These are phyloP conservation scores for Choreutis nemorana DNA, from an alignment of 2,888 invertebrate genomes.

Conservation along the genomic window DNA sequence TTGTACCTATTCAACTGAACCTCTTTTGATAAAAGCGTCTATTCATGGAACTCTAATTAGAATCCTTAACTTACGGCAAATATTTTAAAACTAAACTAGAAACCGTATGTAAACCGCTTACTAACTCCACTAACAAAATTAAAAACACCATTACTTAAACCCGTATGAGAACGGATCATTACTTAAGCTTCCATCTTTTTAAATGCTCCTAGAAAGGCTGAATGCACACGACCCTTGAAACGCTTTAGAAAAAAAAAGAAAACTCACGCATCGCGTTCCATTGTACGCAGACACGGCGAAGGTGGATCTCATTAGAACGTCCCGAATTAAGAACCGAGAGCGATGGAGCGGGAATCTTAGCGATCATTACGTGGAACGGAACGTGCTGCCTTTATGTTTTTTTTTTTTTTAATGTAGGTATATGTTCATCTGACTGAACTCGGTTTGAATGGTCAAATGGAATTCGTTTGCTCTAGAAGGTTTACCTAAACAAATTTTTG, in stretches of 20 bases:
- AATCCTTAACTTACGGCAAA: too few relatives aligned
- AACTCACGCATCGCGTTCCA: conserved; percentile 51
- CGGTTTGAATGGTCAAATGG: too few relatives aligned
- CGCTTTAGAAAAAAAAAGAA: conserved; percentile 29
- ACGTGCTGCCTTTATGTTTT: too few relatives aligned
- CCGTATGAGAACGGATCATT: conserved; percentile 41
- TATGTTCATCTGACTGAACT: too few relatives aligned
- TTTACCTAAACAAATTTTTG: too few relatives aligned
- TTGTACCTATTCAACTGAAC: too few relatives aligned
- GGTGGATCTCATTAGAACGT: conserved; percentile 61
- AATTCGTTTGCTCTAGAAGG: too few relatives aligned
- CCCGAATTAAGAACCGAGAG: conserved; percentile 50
- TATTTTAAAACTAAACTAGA: too few relatives aligned
- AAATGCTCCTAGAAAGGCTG: conserved; percentile 40
- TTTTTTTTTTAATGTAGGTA: too few relatives aligned
- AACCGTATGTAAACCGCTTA: too few relatives aligned
- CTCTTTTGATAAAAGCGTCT: too few relatives aligned
- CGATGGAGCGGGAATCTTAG: conserved; percentile 58
- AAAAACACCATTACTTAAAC: conserved; percentile 23
- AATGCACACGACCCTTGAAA: conserved; percentile 46
- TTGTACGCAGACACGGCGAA: conserved; percentile 53
- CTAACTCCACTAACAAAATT: conserved; percentile 38
- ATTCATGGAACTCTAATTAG: too few relatives aligned
- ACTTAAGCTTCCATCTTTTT: conserved; percentile 59
- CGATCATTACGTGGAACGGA: conserved; percentile 54